Evolutionary conservation across 2,113 vertebrate species (phyloP).

Genomic region (Neolamprologus ventralis): DNA sequence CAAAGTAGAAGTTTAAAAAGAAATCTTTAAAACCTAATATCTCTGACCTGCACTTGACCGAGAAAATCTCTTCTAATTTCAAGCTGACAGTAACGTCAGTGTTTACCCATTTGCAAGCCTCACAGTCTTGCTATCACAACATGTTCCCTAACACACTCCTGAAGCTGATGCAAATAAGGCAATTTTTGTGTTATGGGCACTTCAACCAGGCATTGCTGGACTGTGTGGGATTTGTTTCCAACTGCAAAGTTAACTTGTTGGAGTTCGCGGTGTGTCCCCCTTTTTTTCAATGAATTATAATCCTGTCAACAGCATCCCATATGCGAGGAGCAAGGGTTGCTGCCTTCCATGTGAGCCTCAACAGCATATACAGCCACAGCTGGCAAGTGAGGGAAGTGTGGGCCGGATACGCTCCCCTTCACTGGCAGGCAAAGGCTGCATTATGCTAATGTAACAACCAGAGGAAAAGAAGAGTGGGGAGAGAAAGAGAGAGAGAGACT

Average conservation of each 20-base stretch:
- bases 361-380: conserved; percentile 7
- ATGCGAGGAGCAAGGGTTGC: conserved; percentile 9
- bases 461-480: conserved; percentile 1
- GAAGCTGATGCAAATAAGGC: conserved; percentile 25
- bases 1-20: neutral
- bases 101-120: neutral
- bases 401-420: conserved; percentile 47
- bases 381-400: conserved; percentile 47
- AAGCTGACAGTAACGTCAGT: neutral
- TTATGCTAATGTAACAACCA: conserved; percentile 58
- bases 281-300: conserved; percentile 47
- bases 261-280: conserved; percentile 10
- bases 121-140: neutral
- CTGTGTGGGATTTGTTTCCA: conserved; percentile 30
- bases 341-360: neutral
- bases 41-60: neutral
- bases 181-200: neutral
- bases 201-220: neutral
- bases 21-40: conserved; percentile 5
- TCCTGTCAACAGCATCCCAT: conserved; percentile 30
- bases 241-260: conserved; percentile 50
- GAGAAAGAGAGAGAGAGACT: neutral
- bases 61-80: conserved; percentile 5
- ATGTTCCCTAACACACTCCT: neutral
- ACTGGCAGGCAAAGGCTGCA: conserved; percentile 56